Conservation (phyloP, 2,797 vertebrate genomes). For the Phrynocephalus forsythii region DNA sequence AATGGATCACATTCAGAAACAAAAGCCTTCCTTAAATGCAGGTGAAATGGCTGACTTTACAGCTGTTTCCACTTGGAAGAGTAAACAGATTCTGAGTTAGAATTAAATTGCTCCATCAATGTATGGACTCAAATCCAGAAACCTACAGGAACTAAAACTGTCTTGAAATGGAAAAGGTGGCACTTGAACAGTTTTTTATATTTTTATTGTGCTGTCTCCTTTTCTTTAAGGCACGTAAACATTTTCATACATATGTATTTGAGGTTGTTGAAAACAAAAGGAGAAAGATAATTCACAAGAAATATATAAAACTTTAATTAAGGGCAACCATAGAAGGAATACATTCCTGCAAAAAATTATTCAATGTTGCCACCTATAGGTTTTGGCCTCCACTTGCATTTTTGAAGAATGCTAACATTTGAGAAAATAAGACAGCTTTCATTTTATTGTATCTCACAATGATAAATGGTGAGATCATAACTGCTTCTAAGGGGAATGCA, state of each 20-base stretch:
- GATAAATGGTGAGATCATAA: not conserved
- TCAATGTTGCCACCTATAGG: constrained; percentile 83
- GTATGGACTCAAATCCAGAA: constrained; percentile 42
- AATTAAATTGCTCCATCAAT: constrained; percentile 35
- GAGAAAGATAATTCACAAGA: constrained; percentile 50
- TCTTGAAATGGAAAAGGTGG: constrained; percentile 51
- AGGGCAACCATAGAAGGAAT: constrained; percentile 41
- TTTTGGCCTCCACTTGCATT: constrained; percentile 46
- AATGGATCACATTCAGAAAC: constrained; percentile 37
- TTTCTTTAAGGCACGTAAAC: constrained; percentile 59
- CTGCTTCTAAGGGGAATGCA: not conserved
- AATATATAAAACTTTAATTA: constrained; percentile 74
- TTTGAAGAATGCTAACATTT: not conserved
- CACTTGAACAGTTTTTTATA: constrained; percentile 29
- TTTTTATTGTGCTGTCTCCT: constrained; percentile 56
- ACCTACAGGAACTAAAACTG: constrained; percentile 17
- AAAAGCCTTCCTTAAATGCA: constrained; percentile 17
- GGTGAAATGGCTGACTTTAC: constrained; percentile 50
- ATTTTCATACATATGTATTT: constrained; percentile 50
- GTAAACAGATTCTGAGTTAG: constrained; percentile 23
- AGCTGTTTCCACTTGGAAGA: constrained; percentile 42
- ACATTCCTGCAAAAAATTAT: constrained; percentile 64
- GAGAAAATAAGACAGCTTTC: not conserved
- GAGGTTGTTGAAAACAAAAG: constrained; percentile 62
- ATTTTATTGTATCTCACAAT: constrained; percentile 38